Evolutionary conservation across 2,797 vertebrate genomes (phyloP).

Genomic region (Balearica regulorum): DNA sequence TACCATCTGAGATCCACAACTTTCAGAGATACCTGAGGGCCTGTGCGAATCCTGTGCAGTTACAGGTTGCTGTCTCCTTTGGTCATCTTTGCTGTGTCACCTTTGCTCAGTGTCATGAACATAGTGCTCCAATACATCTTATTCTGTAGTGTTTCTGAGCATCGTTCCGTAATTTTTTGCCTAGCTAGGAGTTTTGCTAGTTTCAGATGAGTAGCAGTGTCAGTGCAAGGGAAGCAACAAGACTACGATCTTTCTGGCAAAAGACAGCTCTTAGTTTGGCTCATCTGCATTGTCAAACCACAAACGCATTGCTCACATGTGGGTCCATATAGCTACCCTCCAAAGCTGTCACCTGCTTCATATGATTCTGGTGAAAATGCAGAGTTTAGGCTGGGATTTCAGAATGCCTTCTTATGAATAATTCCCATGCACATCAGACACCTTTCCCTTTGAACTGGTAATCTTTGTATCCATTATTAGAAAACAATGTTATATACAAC

Average conservation of each 20-base stretch:
- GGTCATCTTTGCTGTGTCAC: background rate
- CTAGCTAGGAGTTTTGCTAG: background rate
- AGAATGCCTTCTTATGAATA: background rate
- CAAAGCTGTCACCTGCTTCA: background rate
- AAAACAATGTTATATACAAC: background rate
- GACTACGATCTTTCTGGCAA: background rate
- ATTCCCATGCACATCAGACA: background rate
- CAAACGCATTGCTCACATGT: background rate
- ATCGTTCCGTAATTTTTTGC: background rate
- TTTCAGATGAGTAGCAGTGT: background rate
- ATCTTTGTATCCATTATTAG: background rate
- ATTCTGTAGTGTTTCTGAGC: background rate
- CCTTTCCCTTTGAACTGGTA: background rate
- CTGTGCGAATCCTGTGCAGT: background rate
- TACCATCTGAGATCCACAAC: background rate
- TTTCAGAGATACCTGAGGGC: background rate
- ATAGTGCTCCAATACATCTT: background rate
- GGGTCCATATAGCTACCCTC: background rate
- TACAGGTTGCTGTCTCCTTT: background rate
- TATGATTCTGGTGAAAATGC: background rate
- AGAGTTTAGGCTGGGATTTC: background rate
- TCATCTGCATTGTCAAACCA: background rate
- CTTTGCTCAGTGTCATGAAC: background rate
- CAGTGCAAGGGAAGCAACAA: background rate
- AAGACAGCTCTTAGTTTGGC: background rate